Evolutionary conservation across 2,888 invertebrate species (phyloP).

Genomic region (Meliscaeva auricollis): DNA sequence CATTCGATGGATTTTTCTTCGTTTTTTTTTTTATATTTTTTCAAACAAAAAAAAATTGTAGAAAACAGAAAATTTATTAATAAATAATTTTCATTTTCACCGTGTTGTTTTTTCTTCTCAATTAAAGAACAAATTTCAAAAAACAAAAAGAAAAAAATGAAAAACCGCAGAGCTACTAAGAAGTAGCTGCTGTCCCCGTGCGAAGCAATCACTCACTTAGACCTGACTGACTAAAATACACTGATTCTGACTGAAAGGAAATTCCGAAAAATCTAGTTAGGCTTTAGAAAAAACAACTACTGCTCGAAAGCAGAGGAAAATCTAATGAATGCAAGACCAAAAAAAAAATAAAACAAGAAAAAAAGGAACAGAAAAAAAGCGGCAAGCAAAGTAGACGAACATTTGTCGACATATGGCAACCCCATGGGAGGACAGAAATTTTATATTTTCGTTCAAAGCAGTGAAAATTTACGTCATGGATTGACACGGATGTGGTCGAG

Average conservation of each 20-base stretch:
- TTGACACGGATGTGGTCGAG: constrained; percentile 29
- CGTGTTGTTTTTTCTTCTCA: constrained; percentile 14
- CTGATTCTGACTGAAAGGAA: constrained; percentile 51
- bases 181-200: constrained; percentile 56
- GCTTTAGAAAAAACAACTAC: constrained; percentile 20
- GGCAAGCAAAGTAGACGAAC: constrained; percentile 8
- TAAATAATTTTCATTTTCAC: constrained; percentile 14
- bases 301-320: constrained; percentile 39
- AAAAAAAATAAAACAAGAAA: constrained; percentile 16
- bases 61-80: constrained; percentile 3
- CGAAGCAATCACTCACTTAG: constrained; percentile 73
- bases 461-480: constrained; percentile 45
- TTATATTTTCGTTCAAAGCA: constrained; percentile 29
- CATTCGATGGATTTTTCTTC: constrained; percentile 20
- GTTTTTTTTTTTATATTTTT: background rate
- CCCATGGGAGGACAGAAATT: constrained; percentile 50
- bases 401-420: constrained; percentile 71
- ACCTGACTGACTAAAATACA: constrained; percentile 62
- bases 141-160: background rate
- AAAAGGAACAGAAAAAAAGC: constrained; percentile 11
- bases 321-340: constrained; percentile 33
- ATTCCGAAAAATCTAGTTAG: constrained; percentile 65
- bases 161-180: constrained; percentile 6
- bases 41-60: background rate
- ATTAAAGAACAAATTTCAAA: background rate